phyloP scores from a whole-genome alignment of 1,140 invertebrate species.

The Megalonaias nervosa region DNA sequence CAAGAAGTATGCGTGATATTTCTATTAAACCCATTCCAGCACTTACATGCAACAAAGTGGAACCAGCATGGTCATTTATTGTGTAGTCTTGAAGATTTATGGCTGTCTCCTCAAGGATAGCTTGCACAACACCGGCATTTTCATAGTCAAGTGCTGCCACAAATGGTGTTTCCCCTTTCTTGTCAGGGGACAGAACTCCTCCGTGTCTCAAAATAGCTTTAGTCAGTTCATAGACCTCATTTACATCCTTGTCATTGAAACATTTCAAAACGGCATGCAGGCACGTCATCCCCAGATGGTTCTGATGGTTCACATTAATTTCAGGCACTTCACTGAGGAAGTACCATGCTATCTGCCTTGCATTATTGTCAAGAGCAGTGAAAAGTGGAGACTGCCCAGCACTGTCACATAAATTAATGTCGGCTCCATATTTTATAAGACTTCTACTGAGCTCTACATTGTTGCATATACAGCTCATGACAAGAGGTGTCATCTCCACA shows the following conservation, averaged over 20 bases:
- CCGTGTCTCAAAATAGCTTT: conserved; percentile 13
- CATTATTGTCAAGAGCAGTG: conserved; percentile 4
- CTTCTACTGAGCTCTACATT: conserved; percentile 24
- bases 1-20: too few species aligned
- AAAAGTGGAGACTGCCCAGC: conserved; percentile 9
- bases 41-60: too few species aligned
- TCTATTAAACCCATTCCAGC: too few species aligned
- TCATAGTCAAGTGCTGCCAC: conserved; percentile 22
- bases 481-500: conserved; percentile 13
- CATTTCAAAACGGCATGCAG: conserved; percentile 21
- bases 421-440: conserved; percentile 11
- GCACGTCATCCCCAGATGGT: conserved; percentile 1
- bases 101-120: conserved; percentile 14
- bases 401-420: conserved; percentile 18
- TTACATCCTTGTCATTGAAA: conserved; percentile 2
- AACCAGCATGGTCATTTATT: too few species aligned
- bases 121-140: conserved; percentile 17
- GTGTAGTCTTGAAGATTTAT: not conserved
- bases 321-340: conserved; percentile 9
- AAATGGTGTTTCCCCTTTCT: conserved; percentile 6
- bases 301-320: conserved; percentile 25
- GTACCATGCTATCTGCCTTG: conserved; percentile 10
- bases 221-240: not conserved
- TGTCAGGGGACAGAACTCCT: not conserved
- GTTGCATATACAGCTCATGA: conserved; percentile 11